A percentile compares a stretch with the other conserved stretches of the same genome.
These are phyloP conservation scores for Raillietiella orientalis DNA, from an alignment of 2,888 invertebrate species.

Conservation along the genomic window DNA sequence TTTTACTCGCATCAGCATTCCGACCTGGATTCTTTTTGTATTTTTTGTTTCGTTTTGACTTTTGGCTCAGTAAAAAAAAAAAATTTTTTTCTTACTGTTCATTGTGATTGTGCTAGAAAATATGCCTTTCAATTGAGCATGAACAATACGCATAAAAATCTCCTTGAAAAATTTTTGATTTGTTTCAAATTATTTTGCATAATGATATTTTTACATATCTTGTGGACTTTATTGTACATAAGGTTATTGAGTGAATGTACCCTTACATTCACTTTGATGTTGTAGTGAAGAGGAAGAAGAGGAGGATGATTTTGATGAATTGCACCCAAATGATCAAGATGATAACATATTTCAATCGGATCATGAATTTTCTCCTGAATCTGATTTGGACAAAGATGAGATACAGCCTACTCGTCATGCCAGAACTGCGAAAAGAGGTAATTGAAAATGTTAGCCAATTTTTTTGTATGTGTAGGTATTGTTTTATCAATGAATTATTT, in stretches of 20 bases:
- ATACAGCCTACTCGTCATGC: constrained; percentile 41
- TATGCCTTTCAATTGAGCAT: too few relatives aligned
- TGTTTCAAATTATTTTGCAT: constrained; percentile 2
- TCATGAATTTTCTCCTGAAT: constrained; percentile 75
- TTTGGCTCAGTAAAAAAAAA: too few relatives aligned
- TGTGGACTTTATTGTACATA: too few relatives aligned
- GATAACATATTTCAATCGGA: constrained; percentile 31
- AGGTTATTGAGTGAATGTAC: background rate
- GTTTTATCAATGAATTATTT: too few relatives aligned
- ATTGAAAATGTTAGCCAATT: constrained; percentile 3
- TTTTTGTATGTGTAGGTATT: too few relatives aligned
- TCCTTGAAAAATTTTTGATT: constrained; percentile 1
- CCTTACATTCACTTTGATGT: constrained; percentile 6
- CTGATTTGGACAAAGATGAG: constrained; percentile 35
- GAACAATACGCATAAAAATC: too few relatives aligned
- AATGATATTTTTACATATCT: constrained; percentile 1
- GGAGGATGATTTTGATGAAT: constrained; percentile 15
- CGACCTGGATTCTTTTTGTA: too few relatives aligned
- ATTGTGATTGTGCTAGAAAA: too few relatives aligned
- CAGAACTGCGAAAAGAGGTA: constrained; percentile 47
- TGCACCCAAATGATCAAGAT: constrained; percentile 17
- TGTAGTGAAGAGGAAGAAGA: constrained; percentile 13
- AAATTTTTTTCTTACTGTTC: too few relatives aligned
- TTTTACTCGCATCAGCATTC: too few relatives aligned
- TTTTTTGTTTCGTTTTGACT: too few relatives aligned